Evolutionary conservation across 2,888 invertebrate species (phyloP).

Genomic region (Epirrita christyi): DNA sequence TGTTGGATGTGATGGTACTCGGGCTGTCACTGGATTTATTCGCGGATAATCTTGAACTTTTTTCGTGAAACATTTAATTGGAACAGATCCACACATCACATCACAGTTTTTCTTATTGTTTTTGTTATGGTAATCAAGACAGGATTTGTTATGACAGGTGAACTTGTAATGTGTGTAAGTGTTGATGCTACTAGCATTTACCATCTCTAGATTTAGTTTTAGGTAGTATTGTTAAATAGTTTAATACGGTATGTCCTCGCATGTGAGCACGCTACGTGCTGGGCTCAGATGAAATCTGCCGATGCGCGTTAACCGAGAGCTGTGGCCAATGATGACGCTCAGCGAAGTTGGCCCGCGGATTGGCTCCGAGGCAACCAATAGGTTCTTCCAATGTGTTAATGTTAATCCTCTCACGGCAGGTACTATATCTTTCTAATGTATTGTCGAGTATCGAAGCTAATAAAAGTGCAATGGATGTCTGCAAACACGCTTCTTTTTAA

Average conservation of each 20-base stretch:
- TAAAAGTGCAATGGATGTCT: too few relatives aligned
- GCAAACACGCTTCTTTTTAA: too few relatives aligned
- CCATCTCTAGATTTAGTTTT: too few relatives aligned
- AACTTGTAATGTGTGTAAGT: too few relatives aligned
- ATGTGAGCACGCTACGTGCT: too few relatives aligned
- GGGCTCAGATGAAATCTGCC: too few relatives aligned
- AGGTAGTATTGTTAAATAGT: too few relatives aligned
- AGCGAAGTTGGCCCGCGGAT: slow-evolving; percentile 8
- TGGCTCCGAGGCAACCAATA: slow-evolving; percentile 13
- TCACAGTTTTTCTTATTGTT: too few relatives aligned
- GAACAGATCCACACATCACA: too few relatives aligned
- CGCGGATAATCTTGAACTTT: not conserved
- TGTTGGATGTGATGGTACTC: not conserved
- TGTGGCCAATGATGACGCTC: slow-evolving; percentile 12
- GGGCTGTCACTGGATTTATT: not conserved
- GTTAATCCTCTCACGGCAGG: slow-evolving; percentile 4
- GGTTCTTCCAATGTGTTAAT: not conserved
- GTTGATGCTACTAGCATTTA: not conserved
- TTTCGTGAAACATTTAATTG: not conserved
- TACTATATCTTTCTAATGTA: slow-evolving; percentile 2
- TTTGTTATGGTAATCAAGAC: too few relatives aligned
- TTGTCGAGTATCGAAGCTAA: too few relatives aligned
- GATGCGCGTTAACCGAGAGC: not conserved
- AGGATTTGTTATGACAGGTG: too few relatives aligned
- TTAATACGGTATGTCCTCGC: not conserved